Evolutionary conservation across 2,113 vertebrate genomes (phyloP), one percentile per base, ranked within the genome.

Genomic region (Calidris pygmaea): DNA sequence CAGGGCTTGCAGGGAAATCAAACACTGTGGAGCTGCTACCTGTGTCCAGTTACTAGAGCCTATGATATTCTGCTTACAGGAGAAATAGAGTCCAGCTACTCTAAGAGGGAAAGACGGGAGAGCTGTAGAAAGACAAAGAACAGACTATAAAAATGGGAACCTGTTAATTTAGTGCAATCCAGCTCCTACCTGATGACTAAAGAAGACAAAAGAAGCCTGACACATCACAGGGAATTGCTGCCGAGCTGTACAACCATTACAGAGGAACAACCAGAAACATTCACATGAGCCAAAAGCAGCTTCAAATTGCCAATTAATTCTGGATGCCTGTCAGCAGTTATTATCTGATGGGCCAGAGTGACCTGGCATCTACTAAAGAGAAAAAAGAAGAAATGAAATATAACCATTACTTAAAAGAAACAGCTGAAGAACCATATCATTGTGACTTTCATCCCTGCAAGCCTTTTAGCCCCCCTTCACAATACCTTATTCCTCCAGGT

Each of bases 261-360:
- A 71, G 56, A 81, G 26, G 22, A 27, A 85, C 66, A 82, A 48
- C 19, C 52, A 93, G 66, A 73, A 89, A 58, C n/a, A 59, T 22
- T 22, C 80, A 73, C 34, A 10, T 6, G 13, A 91, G n/a, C 73
- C 73, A 91, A 43, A 91, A 93, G 62, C 26, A 76, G 53, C 59
- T 91, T 89, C 66, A 85, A 72, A 90, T 85, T 66, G 84, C 77
- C 71, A 60, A 19, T 75, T 89, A 91, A 93, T 90, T 85, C 74
- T 43, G 21, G 60, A 55, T 37, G 41, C 3, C 71, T 91, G 71
- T 71, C 89, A 94, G 81, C 30, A 53, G 12, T 50, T 93, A 56
- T 80, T 87, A 75, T 78, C 84, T 89, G 77, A 87, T 66, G 12
- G 81, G 74, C 56, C 74, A 62, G 35, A 62, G 68, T 1, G 10